Percentiles rank a stretch among this genome's conserved stretches.
Conservation (phyloP, 2,888 invertebrate genomes). For the Strigamia maritima region DNA sequence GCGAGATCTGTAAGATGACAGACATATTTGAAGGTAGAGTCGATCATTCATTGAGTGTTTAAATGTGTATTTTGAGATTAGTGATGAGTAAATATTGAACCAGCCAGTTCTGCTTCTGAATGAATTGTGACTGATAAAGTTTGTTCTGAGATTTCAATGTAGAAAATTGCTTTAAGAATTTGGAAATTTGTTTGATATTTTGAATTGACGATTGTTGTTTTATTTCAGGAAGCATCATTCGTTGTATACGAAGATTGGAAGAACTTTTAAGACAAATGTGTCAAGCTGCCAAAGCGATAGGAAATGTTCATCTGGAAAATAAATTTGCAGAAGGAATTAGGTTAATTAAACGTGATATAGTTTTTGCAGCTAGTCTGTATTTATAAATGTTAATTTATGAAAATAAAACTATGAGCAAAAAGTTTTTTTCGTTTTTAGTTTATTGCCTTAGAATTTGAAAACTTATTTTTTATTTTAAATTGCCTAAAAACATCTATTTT, state of each 20-base stretch:
- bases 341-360: slow-evolving; percentile 94
- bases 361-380: slow-evolving; percentile 98
- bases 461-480: too few species aligned
- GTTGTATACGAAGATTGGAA: slow-evolving; percentile 93
- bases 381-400: slow-evolving; percentile 57
- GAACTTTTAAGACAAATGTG: slow-evolving; percentile 92
- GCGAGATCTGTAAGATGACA: slow-evolving; percentile 82
- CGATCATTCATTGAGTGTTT: too few species aligned
- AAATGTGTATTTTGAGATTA: not conserved
- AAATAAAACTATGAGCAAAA: too few species aligned
- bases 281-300: slow-evolving; percentile 94
- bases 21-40: slow-evolving; percentile 85
- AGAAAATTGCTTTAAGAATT: too few species aligned
- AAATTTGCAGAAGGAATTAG: slow-evolving; percentile 83
- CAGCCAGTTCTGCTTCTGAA: too few species aligned
- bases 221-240: slow-evolving; percentile 68
- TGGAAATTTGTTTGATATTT: too few species aligned
- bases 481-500: too few species aligned
- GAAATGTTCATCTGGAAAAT: slow-evolving; percentile 89
- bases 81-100: too few species aligned
- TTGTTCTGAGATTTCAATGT: too few species aligned
- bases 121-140: too few species aligned
- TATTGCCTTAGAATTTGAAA: too few species aligned
- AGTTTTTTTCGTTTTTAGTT: too few species aligned
- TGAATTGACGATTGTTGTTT: not conserved